Conservation (phyloP, 2,113 vertebrate genomes). For the Pycnonotus jocosus region DNA sequence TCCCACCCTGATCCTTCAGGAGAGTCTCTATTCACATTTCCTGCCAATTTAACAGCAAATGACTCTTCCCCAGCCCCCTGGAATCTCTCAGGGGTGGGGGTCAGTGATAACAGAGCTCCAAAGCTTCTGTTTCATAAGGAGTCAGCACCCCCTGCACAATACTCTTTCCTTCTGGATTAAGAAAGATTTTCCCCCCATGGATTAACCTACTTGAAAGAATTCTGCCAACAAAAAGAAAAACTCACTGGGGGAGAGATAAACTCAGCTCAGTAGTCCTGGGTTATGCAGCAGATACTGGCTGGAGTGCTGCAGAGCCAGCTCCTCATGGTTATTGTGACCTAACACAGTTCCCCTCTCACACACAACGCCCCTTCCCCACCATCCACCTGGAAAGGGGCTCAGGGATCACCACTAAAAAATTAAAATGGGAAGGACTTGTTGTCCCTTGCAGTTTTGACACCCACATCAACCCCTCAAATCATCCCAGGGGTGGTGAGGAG, state of each 20-base stretch:
- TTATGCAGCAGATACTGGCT: slow-evolving; percentile 23
- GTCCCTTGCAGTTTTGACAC: not conserved
- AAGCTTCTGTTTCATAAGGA: not conserved
- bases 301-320: slow-evolving; percentile 11
- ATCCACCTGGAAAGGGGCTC: not conserved
- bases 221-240: slow-evolving; percentile 20
- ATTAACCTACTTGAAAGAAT: slow-evolving; percentile 47
- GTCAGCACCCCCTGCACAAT: not conserved
- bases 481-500: not conserved
- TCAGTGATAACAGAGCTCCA: not conserved
- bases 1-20: not conserved
- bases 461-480: not conserved
- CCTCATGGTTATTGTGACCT: not conserved
- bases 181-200: not conserved
- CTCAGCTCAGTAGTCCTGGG: not conserved
- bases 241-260: slow-evolving; percentile 7
- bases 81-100: not conserved
- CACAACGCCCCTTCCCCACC: not conserved
- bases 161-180: slow-evolving; percentile 27
- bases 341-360: not conserved
- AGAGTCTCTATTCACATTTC: not conserved
- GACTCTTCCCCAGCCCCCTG: not conserved
- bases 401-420: not conserved
- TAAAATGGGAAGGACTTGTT: not conserved
- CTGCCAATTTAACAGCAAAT: not conserved